Conservation (phyloP, 2,888 invertebrate species). For the Notodonta ziczac region DNA sequence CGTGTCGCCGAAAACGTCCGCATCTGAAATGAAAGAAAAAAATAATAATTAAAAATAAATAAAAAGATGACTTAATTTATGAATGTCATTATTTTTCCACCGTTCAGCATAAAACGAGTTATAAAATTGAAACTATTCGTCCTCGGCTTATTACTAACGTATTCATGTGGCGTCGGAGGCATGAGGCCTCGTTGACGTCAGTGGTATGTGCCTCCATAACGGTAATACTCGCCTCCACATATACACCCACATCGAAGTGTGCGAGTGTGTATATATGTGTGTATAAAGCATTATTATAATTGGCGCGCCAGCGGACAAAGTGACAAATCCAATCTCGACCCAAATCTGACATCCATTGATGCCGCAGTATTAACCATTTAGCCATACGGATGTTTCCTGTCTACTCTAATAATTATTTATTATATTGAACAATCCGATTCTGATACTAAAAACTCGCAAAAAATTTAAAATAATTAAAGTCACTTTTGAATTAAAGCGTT, state of each 20-base stretch:
- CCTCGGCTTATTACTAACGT: slow-evolving; percentile 70
- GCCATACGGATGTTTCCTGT: not conserved
- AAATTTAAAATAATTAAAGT: too few relatives aligned
- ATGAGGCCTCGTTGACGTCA: slow-evolving; percentile 82
- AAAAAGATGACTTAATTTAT: too few relatives aligned
- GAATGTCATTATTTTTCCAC: not conserved
- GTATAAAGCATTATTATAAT: slow-evolving; percentile 62
- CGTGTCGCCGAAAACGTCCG: slow-evolving; percentile 80
- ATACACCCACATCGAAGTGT: slow-evolving; percentile 50
- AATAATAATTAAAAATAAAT: not conserved
- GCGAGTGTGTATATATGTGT: slow-evolving; percentile 11
- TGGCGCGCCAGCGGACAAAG: slow-evolving; percentile 61
- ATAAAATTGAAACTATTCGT: slow-evolving; percentile 54
- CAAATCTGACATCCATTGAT: slow-evolving; percentile 56
- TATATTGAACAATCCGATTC: too few relatives aligned
- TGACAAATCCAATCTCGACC: slow-evolving; percentile 74
- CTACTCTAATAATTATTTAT: too few relatives aligned
- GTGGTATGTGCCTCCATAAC: slow-evolving; percentile 83
- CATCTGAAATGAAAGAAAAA: slow-evolving; percentile 67
- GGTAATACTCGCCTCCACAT: slow-evolving; percentile 80
- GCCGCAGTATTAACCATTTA: slow-evolving; percentile 23
- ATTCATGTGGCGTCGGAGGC: slow-evolving; percentile 75
- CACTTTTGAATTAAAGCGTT: too few relatives aligned
- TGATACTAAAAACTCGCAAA: too few relatives aligned
- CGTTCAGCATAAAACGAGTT: slow-evolving; percentile 27